phyloP scores from a whole-genome alignment of 1,140 invertebrate genomes.

The Armadillidium nasatum region DNA sequence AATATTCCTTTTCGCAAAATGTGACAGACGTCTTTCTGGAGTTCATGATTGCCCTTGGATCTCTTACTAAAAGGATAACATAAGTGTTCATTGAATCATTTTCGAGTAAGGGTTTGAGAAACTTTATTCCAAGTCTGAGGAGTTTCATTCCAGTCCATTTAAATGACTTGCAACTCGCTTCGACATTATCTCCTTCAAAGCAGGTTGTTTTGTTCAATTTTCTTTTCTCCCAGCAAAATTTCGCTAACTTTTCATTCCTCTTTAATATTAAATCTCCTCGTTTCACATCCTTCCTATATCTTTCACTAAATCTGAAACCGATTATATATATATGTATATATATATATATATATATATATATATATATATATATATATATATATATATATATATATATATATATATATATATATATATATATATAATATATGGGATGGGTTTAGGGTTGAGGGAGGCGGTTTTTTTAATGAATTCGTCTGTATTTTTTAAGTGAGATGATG shows the following conservation, averaged over 20 bases:
- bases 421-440: too few species aligned
- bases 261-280: too few species aligned
- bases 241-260: not conserved
- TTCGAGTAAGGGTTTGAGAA: slow-evolving; percentile 64
- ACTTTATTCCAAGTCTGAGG: slow-evolving; percentile 66
- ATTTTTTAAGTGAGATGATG: too few species aligned
- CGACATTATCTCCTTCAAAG: slow-evolving; percentile 40
- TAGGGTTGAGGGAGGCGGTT: too few species aligned
- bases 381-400: too few species aligned
- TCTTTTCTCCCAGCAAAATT: slow-evolving; percentile 32
- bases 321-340: too few species aligned
- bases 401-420: too few species aligned
- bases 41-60: slow-evolving; percentile 78
- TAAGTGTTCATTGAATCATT: slow-evolving; percentile 66
- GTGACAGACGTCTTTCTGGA: slow-evolving; percentile 57
- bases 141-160: slow-evolving; percentile 84
- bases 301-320: too few species aligned
- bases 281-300: too few species aligned
- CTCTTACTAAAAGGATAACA: slow-evolving; percentile 70
- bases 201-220: slow-evolving; percentile 34
- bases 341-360: too few species aligned
- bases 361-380: too few species aligned
- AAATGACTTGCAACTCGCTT: slow-evolving; percentile 64
- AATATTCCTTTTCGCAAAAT: slow-evolving; percentile 75
- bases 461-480: too few species aligned